Evolutionary conservation across 1,140 invertebrate genomes (phyloP), one percentile per base, ranked within the genome.

Genomic region (Phymorhynchus buccinoides): DNA sequence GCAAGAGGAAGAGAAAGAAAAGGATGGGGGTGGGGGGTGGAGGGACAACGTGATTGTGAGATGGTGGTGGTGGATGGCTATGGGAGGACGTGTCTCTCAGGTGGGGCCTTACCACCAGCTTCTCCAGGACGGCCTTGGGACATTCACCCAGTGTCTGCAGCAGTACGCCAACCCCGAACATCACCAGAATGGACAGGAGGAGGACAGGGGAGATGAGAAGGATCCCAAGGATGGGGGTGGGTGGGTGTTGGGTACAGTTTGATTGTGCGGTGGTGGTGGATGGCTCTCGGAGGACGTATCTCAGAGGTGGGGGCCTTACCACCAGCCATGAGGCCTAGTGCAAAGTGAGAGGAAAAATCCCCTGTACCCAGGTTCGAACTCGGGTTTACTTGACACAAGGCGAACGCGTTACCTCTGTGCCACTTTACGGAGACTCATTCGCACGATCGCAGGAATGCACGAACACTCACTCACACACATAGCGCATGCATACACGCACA

Each of bases 21-120:
- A 52, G 48, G 2, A 2, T 14, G 48, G 48, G 12, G 48, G 48
- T 9, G 22, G 48, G 48, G 2, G 2, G 48, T 14, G 48, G 48
- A 52, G 48, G 48, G 44, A 41, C 14, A 75, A 75, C 32, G 7
- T n/a, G n/a, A n/a, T n/a, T n/a, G n/a, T n/a, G 97, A 98, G 93
- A 95, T 96, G 86, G 97, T 99, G 75, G 92, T 97, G 88, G 97
- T 98, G 3, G n/a, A 91, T 98, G 87, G 96, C 96, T 89, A 95
- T n/a, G n/a, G n/a, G n/a, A n/a, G n/a, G n/a, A n/a, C n/a, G n/a
- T n/a, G 89, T 94, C 41, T 87, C 91, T 32, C 93, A 94, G 85
- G 82, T 89, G n/a, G 93, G 93, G 22, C 89, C 88, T 1, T 93
- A 92, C 80, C 85, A 92, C 16, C 88, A 91, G 52, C 87, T 93